These are phyloP conservation scores for Cochlearius cochlearius DNA, from an alignment of 2,113 vertebrate species.

Conservation along the genomic window DNA sequence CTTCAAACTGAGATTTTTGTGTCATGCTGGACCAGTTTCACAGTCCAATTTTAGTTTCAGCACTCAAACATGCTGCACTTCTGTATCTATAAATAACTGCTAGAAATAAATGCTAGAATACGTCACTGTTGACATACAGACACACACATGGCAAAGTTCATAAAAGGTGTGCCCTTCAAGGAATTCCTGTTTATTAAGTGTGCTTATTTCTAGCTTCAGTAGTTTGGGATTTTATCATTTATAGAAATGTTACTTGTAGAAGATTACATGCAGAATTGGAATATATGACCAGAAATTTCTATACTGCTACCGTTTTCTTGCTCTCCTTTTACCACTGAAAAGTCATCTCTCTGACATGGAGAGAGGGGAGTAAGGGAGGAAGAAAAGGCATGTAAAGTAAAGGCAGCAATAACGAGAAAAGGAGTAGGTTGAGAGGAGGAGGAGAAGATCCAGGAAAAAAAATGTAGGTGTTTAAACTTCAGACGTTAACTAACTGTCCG, in stretches of 20 bases:
- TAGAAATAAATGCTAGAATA: not conserved
- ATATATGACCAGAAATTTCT: not conserved
- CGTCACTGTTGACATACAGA: not conserved
- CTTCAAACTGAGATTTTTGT: not conserved
- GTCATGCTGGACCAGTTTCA: not conserved
- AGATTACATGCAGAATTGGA: not conserved
- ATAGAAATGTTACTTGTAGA: not conserved
- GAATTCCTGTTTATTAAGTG: not conserved
- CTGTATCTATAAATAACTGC: not conserved
- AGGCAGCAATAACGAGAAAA: not conserved
- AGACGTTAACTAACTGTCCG: not conserved
- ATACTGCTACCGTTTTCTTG: not conserved
- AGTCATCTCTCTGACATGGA: not conserved
- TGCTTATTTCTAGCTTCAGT: not conserved
- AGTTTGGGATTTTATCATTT: not conserved
- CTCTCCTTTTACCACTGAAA: not conserved
- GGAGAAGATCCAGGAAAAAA: not conserved
- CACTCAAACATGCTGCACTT: not conserved
- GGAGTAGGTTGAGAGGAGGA: not conserved
- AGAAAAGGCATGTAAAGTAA: not conserved
- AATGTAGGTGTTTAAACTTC: not conserved
- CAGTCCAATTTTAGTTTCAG: not conserved
- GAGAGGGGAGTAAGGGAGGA: not conserved
- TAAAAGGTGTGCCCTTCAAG: not conserved
- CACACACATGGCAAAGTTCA: not conserved